Conservation (phyloP, 2,113 vertebrate genomes). For the Petromus typicus region DNA sequence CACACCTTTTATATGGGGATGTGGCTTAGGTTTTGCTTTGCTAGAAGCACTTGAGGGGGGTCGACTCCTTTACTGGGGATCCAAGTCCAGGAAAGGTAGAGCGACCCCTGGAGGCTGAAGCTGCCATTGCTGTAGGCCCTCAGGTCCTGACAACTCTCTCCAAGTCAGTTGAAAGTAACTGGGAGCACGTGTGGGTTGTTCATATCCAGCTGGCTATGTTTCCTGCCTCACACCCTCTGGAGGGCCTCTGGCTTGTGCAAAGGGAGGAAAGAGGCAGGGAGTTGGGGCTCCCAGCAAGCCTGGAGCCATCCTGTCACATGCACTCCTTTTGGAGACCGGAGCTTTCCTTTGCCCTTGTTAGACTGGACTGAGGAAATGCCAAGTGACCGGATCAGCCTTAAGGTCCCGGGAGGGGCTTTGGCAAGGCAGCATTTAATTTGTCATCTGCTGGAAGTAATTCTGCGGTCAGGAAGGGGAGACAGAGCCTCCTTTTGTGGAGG, state of each 20-base stretch:
- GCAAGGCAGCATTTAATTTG: constrained; percentile 23
- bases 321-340: background rate
- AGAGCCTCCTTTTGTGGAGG: background rate
- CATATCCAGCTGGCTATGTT: background rate
- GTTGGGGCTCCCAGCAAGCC: background rate
- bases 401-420: constrained; percentile 63
- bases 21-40: background rate
- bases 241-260: background rate
- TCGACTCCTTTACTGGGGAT: background rate
- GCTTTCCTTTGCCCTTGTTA: background rate
- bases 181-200: background rate
- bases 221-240: background rate
- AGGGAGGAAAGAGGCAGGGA: constrained; percentile 4
- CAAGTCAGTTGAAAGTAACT: background rate
- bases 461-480: constrained; percentile 27
- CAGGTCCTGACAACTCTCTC: background rate
- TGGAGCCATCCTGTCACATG: background rate
- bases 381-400: constrained; percentile 30
- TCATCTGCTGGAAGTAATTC: background rate
- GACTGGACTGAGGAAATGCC: background rate
- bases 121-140: background rate
- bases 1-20: background rate
- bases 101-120: background rate
- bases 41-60: background rate
- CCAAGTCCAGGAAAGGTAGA: background rate